Evolutionary conservation across 2,888 invertebrate species (phyloP).

Genomic region (Drosophila villosipedis): DNA sequence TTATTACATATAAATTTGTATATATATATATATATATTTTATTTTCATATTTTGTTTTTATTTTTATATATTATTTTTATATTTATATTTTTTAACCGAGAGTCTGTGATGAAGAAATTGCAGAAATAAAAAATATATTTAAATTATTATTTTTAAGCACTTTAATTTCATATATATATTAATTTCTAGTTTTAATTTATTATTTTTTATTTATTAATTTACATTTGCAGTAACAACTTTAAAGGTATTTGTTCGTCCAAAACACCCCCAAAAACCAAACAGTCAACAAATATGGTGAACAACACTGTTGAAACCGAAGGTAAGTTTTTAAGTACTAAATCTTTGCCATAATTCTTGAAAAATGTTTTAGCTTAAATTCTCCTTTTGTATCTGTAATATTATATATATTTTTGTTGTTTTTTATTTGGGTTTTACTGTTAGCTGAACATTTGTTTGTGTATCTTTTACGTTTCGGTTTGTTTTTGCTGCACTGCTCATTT

Average conservation of each 20-base stretch:
- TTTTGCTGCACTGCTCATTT: slow-evolving; percentile 38
- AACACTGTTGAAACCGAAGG: slow-evolving; percentile 61
- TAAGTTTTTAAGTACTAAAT: slow-evolving; percentile 32
- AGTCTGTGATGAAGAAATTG: not conserved
- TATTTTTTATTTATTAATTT: slow-evolving; percentile 7
- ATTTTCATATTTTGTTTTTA: too few relatives aligned
- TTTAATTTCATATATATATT: not conserved
- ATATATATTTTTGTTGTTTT: slow-evolving; percentile 1
- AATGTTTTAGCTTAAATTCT: slow-evolving; percentile 14
- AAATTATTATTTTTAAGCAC: not conserved
- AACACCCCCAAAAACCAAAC: not conserved
- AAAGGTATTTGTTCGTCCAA: slow-evolving; percentile 10
- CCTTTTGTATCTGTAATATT: not conserved
- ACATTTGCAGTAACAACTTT: slow-evolving; percentile 17
- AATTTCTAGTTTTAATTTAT: not conserved
- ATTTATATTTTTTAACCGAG: not conserved
- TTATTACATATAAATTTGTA: not conserved
- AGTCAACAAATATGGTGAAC: slow-evolving; percentile 63
- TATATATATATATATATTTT: too few relatives aligned
- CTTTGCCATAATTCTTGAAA: slow-evolving; percentile 1
- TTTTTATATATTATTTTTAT: not conserved
- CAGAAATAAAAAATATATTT: not conserved
- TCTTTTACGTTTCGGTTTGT: slow-evolving; percentile 31
- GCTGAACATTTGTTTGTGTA: slow-evolving; percentile 33
- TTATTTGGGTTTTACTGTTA: slow-evolving; percentile 17